Evolutionary conservation across 2,113 vertebrate species (phyloP), one percentile per base, ranked within the genome.

Genomic region (Anoura caudifer): DNA sequence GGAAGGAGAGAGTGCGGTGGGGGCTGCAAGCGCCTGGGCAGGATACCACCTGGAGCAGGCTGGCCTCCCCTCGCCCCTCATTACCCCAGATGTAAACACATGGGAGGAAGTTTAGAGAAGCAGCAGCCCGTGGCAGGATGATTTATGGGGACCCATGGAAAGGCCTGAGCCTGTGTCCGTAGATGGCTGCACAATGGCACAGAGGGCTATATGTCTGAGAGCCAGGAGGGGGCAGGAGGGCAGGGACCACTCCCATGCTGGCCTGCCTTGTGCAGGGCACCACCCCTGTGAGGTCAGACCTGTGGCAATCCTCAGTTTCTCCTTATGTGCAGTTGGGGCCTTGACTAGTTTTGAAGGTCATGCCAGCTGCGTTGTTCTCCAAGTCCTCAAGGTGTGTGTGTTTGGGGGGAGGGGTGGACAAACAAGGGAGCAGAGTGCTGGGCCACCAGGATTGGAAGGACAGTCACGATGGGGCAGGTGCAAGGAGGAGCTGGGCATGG

Each of bases 101-200:
- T 3, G 0, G 2, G 75, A 95, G 97, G 97, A 97, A 96, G 97
- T 97, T 97, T 96, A 97, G 96, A 94, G 97, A 94, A 97, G 95
- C 89, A 91, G 91, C 93, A 76, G 95, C 91, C 91, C 38, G 0
- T 96, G 95, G 91, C 97, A 95, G 91, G 43, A 88, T 96, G 91
- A 95, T 96, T 96, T 94, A 96, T 93, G 87, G 91, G 41, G 73
- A 91, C 88, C 85, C 2, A 0, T 4, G n/a, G 61, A 94, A 88
- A 94, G 72, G 47, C 41, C 65, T 20, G 36, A 79, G 90, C 14
- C 1, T 38, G 73, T 76, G 70, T 70, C 81, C 3, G 0, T 87
- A 90, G 92, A 90, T 24, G 87, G 87, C 82, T 52, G 33, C 17
- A 9, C 12, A 2, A 59, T 7, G 17, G 5, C 0, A 2, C 26